These are phyloP conservation scores for Xiphophorus couchianus DNA, from an alignment of 2,113 vertebrate genomes.

Conservation along the genomic window DNA sequence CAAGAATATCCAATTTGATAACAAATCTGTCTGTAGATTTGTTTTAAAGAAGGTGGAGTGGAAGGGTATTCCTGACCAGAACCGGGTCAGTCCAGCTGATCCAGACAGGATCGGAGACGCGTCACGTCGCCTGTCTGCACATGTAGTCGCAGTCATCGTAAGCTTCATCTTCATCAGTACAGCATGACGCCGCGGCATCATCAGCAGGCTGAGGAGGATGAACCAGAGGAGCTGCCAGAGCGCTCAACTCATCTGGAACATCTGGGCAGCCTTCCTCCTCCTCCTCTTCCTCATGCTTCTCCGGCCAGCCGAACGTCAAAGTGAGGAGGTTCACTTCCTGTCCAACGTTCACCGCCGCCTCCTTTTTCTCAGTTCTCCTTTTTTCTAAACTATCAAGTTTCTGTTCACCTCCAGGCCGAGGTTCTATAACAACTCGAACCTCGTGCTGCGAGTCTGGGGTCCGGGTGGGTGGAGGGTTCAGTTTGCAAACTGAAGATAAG, in stretches of 20 bases:
- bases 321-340: constrained; percentile 62
- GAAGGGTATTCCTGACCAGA: too few relatives aligned
- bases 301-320: constrained; percentile 34
- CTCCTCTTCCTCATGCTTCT: constrained; percentile 2
- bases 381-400: neutral
- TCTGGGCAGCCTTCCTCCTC: neutral
- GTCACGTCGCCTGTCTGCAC: neutral
- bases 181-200: too few relatives aligned
- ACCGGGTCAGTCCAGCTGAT: too few relatives aligned
- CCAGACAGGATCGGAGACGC: too few relatives aligned
- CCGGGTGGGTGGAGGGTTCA: neutral
- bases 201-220: neutral
- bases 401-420: neutral
- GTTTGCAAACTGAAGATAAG: neutral
- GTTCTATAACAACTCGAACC: neutral
- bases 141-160: neutral
- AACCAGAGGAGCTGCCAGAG: neutral
- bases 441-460: neutral
- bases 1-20: too few relatives aligned
- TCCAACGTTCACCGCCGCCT: neutral
- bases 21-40: too few relatives aligned
- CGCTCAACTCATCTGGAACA: neutral
- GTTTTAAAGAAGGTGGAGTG: too few relatives aligned
- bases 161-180: neutral
- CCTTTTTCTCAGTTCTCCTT: neutral